phyloP scores from a whole-genome alignment of 2,113 vertebrate species.

The Corythaixoides concolor region DNA sequence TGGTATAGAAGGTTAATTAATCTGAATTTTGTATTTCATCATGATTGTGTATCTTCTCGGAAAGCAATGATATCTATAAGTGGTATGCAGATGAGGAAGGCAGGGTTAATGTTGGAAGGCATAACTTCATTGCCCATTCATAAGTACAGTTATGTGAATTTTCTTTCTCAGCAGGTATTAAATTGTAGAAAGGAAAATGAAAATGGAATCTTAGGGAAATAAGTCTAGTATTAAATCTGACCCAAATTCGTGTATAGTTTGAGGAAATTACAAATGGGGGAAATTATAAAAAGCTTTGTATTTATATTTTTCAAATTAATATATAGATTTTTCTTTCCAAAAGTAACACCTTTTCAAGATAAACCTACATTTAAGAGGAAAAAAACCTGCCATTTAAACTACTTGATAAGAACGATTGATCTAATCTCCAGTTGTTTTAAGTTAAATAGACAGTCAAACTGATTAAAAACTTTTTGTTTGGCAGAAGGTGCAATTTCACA shows the following conservation, averaged over 20 bases:
- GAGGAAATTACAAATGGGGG: not conserved
- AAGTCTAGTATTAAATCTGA: not conserved
- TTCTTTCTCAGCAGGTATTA: not conserved
- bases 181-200: not conserved
- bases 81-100: not conserved
- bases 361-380: not conserved
- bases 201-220: not conserved
- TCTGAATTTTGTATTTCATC: not conserved
- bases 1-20: not conserved
- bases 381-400: not conserved
- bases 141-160: not conserved
- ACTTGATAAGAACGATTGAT: not conserved
- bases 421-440: not conserved
- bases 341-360: not conserved
- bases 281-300: not conserved
- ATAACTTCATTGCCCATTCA: not conserved
- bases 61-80: not conserved
- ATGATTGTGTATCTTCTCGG: not conserved
- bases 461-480: not conserved
- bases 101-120: not conserved
- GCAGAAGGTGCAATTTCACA: not conserved
- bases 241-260: not conserved
- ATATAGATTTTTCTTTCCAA: not conserved
- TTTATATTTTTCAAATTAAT: not conserved
- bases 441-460: not conserved